Conservation (phyloP, 2,888 invertebrate genomes). For the Argynnis bischoffii region DNA sequence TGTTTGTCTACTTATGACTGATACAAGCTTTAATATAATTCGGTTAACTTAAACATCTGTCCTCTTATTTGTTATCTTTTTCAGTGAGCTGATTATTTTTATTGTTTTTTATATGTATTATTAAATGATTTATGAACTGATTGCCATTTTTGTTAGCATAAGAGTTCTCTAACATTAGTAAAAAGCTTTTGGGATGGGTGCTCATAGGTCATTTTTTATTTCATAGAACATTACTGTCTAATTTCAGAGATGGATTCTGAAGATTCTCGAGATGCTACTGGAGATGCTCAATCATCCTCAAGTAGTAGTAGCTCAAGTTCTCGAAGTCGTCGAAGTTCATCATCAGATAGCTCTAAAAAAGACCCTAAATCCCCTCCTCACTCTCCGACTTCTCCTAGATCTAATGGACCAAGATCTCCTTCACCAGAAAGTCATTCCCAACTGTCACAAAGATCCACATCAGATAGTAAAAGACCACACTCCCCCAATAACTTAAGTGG, state of each 20-base stretch:
- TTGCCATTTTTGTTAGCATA: constrained; percentile 10
- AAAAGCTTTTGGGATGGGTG: constrained; percentile 18
- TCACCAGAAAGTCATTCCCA: constrained; percentile 47
- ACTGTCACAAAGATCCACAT: constrained; percentile 48
- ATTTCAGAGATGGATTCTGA: constrained; percentile 84
- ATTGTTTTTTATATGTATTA: background rate
- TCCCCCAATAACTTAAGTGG: constrained; percentile 72
- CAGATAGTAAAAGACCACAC: constrained; percentile 49
- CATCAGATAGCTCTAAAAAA: constrained; percentile 69
- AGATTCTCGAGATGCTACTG: constrained; percentile 80
- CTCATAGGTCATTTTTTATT: background rate
- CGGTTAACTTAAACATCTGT: constrained; percentile 2
- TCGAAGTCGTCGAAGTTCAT: constrained; percentile 70
- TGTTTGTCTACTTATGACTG: background rate
- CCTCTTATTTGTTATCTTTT: constrained; percentile 3
- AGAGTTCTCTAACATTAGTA: constrained; percentile 8
- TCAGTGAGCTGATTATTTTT: constrained; percentile 1
- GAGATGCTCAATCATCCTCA: constrained; percentile 70
- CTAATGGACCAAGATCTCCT: constrained; percentile 57
- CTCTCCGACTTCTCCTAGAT: constrained; percentile 49
- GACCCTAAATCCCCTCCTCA: constrained; percentile 61
- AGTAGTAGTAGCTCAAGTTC: constrained; percentile 78
- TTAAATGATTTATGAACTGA: background rate
- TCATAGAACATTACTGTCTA: constrained; percentile 41
- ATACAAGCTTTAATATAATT: constrained; percentile 14